phyloP scores from a whole-genome alignment of 2,113 vertebrate genomes.

The Acanthisitta chloris region DNA sequence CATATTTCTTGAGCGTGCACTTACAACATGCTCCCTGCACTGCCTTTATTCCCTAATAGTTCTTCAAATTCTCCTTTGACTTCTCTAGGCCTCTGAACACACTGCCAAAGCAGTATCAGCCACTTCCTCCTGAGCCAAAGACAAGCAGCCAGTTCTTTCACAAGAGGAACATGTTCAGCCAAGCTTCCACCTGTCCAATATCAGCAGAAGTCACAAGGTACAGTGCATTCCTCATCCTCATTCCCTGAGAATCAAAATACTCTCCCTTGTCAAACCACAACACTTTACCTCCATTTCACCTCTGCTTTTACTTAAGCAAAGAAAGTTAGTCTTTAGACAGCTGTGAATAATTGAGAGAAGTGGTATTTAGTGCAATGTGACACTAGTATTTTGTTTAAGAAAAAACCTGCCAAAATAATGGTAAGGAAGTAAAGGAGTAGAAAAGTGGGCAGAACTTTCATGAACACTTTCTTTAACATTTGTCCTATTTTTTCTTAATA shows the following conservation, averaged over 20 bases:
- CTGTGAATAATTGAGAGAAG: slow-evolving; percentile 28
- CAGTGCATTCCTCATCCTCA: background rate
- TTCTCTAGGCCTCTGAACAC: slow-evolving; percentile 61
- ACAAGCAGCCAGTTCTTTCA: background rate
- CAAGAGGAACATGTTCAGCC: background rate
- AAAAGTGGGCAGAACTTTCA: background rate
- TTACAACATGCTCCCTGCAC: background rate
- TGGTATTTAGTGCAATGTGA: background rate
- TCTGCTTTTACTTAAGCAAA: background rate
- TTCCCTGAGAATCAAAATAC: background rate
- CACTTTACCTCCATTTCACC: background rate
- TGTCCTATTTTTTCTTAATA: background rate
- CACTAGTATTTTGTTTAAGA: background rate
- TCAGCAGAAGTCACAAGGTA: slow-evolving; percentile 46
- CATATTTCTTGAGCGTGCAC: background rate
- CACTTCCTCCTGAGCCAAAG: slow-evolving; percentile 22
- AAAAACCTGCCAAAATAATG: background rate
- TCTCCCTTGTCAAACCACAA: background rate
- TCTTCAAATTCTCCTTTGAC: background rate
- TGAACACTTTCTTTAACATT: background rate
- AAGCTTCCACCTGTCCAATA: background rate
- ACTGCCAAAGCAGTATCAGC: slow-evolving; percentile 30
- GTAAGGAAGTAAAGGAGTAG: background rate
- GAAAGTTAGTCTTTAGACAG: slow-evolving; percentile 5
- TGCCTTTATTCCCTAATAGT: background rate